phyloP scores from a whole-genome alignment of 2,888 invertebrate species.

The Pseudanteris insignis region DNA sequence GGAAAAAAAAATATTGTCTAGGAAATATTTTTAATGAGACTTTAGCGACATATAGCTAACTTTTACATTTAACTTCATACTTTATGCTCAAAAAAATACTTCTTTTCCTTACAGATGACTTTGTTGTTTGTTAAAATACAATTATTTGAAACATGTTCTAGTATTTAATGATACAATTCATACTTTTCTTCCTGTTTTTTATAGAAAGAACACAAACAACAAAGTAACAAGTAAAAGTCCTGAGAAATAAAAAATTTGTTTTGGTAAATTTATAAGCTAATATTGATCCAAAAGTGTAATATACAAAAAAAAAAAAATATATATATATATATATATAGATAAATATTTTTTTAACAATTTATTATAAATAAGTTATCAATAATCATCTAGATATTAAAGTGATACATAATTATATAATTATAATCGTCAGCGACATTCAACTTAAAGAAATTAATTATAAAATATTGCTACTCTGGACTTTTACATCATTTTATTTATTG shows the following conservation, averaged over 20 bases:
- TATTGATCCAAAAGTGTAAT: too few species aligned
- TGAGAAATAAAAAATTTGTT: not conserved
- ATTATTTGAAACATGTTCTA: constrained; percentile 16
- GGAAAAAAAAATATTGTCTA: constrained; percentile 17
- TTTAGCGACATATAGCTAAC: constrained; percentile 35
- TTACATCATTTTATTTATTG: too few species aligned
- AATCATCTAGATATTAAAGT: too few species aligned
- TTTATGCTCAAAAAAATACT: constrained; percentile 31
- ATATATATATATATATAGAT: too few species aligned
- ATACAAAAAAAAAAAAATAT: too few species aligned
- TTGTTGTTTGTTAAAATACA: constrained; percentile 9
- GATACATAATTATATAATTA: too few species aligned
- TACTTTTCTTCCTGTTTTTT: constrained; percentile 13
- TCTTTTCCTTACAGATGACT: constrained; percentile 20
- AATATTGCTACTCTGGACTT: too few species aligned
- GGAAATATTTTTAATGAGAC: constrained; percentile 40
- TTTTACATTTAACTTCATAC: constrained; percentile 37
- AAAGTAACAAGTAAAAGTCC: not conserved
- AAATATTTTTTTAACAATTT: too few species aligned
- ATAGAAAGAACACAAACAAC: not conserved
- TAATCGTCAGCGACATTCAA: too few species aligned
- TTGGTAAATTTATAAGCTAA: not conserved
- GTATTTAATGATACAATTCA: constrained; percentile 6
- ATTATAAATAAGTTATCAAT: too few species aligned
- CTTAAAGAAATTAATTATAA: too few species aligned